These are phyloP conservation scores for Papilio xuthus DNA, from an alignment of 1,140 invertebrate genomes.

Conservation along the genomic window DNA sequence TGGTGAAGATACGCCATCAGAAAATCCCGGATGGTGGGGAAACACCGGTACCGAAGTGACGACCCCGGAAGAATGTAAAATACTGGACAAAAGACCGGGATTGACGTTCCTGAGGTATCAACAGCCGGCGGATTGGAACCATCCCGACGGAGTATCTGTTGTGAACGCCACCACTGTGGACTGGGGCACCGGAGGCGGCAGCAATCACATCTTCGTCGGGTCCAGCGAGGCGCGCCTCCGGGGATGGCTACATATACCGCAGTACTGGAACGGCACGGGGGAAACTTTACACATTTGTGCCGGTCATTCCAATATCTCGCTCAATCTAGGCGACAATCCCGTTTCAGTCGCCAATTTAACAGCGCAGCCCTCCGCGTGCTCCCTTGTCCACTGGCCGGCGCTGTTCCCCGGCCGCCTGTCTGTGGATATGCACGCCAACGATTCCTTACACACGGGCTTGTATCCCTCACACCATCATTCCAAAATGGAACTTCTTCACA, in stretches of 20 bases:
- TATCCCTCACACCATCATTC: conserved; percentile 85
- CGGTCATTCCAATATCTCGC: conserved; percentile 79
- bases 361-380: conserved; percentile 85
- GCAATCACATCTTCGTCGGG: conserved; percentile 85
- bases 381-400: conserved; percentile 82
- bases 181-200: conserved; percentile 86
- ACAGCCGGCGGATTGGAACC: conserved; percentile 91
- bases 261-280: conserved; percentile 85
- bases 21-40: conserved; percentile 94
- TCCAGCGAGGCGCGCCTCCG: conserved; percentile 88
- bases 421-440: conserved; percentile 88
- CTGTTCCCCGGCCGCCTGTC: conserved; percentile 82
- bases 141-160: conserved; percentile 92
- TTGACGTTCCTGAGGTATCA: conserved; percentile 94
- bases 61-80: conserved; percentile 89
- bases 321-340: conserved; percentile 55
- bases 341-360: conserved; percentile 83
- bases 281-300: conserved; percentile 89
- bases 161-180: conserved; percentile 92
- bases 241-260: conserved; percentile 90
- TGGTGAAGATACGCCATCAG: conserved; percentile 89
- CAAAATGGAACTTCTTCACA: conserved; percentile 90
- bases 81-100: conserved; percentile 91
- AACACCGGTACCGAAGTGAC: conserved; percentile 90
- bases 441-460: conserved; percentile 77